Conservation (phyloP, 2,113 vertebrate genomes). For the Megatriorchis doriae region DNA sequence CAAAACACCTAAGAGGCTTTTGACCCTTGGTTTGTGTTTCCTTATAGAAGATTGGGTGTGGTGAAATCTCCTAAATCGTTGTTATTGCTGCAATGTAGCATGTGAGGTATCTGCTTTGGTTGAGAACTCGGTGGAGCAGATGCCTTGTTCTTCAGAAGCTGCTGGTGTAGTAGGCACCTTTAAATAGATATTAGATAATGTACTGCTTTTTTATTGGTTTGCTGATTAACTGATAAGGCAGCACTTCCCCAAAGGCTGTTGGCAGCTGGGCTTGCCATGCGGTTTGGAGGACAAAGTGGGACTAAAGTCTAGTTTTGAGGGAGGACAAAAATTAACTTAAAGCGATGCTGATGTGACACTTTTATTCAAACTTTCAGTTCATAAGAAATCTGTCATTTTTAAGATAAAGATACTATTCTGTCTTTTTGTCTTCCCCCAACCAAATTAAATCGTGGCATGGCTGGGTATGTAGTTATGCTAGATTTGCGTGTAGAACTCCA, state of each 20-base stretch:
- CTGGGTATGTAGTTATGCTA: background rate
- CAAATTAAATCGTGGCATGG: background rate
- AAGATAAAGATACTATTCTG: background rate
- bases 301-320: conserved; percentile 6
- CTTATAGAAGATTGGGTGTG: background rate
- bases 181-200: background rate
- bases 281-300: background rate
- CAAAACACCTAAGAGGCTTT: background rate
- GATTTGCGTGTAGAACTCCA: background rate
- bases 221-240: conserved; percentile 30
- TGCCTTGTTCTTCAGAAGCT: background rate
- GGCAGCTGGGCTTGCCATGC: background rate
- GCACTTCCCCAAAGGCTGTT: background rate
- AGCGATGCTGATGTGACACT: background rate
- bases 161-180: background rate
- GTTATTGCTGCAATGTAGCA: background rate
- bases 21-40: background rate
- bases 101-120: background rate
- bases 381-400: background rate
- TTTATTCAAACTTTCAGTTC: background rate
- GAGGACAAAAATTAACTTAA: conserved; percentile 28
- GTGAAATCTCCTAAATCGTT: background rate
- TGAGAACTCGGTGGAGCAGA: background rate
- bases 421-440: background rate
- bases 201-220: background rate